Evolutionary conservation across 2,797 vertebrate species (phyloP).

Genomic region (Rhinatrema bivittatum): DNA sequence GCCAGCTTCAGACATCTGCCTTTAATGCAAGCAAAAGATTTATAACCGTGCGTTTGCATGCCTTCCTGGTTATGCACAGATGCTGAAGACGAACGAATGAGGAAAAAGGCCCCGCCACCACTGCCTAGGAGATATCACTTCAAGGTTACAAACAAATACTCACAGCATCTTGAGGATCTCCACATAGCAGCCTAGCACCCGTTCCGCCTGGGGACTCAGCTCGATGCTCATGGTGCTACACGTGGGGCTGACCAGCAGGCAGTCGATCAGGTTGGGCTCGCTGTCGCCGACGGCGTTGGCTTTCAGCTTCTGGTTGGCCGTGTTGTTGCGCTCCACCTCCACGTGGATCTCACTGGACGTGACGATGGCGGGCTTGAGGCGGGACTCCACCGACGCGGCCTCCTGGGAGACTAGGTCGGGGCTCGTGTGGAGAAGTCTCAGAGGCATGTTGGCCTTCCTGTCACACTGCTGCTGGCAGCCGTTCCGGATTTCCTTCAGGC

Average conservation of each 20-base stretch:
- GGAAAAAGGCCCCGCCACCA: no score
- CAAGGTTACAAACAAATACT: constrained; percentile 55
- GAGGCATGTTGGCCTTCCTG: constrained; percentile 87
- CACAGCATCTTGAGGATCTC: constrained; percentile 98
- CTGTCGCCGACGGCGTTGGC: constrained; percentile 75
- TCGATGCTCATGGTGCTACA: constrained; percentile 93
- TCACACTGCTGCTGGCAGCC: constrained; percentile 95
- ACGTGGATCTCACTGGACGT: constrained; percentile 93
- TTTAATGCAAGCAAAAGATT: constrained; percentile 14
- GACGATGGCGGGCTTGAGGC: constrained; percentile 72
- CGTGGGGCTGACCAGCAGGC: constrained; percentile 92
- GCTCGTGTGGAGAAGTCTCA: constrained; percentile 84
- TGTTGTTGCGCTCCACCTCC: constrained; percentile 90
- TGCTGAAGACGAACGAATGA: constrained; percentile 9
- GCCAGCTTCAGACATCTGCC: constrained; percentile 24
- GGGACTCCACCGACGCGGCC: constrained; percentile 57
- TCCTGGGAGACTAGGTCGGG: constrained; percentile 68
- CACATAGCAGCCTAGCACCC: constrained; percentile 92
- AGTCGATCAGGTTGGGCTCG: constrained; percentile 96
- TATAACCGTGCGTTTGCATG: constrained; percentile 5
- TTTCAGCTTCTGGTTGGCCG: constrained; percentile 75
- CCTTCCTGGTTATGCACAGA: constrained; percentile 17
- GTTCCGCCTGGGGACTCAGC: constrained; percentile 88
- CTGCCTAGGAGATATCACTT: no score
- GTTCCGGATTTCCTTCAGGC: constrained; percentile 94